A percentile compares a stretch with the other conserved stretches of the same genome.
Conservation (phyloP, 2,113 vertebrate species). For the Pedetes capensis region DNA sequence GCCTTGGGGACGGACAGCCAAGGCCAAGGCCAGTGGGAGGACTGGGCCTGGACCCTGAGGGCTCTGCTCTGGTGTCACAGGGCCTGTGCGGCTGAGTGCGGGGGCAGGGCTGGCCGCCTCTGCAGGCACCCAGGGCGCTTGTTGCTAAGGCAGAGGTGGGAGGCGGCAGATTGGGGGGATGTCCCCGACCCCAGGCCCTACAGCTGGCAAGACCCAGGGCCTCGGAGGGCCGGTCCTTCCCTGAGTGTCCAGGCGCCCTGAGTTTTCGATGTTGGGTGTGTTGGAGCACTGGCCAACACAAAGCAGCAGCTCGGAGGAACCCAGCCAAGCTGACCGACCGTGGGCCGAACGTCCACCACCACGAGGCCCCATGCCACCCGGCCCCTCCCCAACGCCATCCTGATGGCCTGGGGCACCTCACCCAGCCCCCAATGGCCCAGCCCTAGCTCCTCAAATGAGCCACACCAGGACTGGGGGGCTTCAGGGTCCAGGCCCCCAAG, state of each 20-base stretch:
- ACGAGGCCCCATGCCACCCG: background rate
- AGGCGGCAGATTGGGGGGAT: no score
- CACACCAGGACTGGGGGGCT: no score
- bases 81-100: background rate
- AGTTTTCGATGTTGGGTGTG: no score
- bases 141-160: background rate
- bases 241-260: background rate
- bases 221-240: background rate
- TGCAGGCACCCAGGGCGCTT: background rate
- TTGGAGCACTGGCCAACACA: rapidly evolving
- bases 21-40: background rate
- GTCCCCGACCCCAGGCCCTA: background rate
- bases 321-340: background rate
- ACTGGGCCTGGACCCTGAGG: background rate
- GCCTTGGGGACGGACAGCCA: background rate
- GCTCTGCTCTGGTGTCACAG: background rate
- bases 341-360: background rate
- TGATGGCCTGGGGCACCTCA: background rate
- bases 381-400: no score
- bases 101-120: background rate
- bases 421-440: background rate
- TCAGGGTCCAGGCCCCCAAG: background rate
- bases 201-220: background rate
- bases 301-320: rapidly evolving
- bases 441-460: no score